Conservation (phyloP, 2,113 vertebrate genomes). For the Bufo bufo region DNA sequence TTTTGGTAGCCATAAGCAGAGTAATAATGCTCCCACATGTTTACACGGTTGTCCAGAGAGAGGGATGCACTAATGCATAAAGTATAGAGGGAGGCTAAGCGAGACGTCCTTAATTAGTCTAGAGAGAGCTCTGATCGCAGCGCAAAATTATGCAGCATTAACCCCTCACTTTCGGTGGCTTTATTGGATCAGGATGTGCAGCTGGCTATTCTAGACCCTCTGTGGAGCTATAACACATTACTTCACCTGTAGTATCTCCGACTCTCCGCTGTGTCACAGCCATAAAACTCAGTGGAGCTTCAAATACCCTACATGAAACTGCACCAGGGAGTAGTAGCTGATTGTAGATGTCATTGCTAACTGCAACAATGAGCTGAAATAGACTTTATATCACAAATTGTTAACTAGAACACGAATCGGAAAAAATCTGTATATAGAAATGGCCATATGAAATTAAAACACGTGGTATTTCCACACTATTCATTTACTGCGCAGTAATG, state of each 20-base stretch:
- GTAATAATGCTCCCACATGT: not conserved
- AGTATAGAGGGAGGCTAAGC: conserved; percentile 16
- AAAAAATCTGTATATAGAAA: not conserved
- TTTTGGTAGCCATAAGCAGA: not conserved
- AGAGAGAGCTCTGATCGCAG: conserved; percentile 14
- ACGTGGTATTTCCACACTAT: not conserved
- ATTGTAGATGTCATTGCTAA: conserved; percentile 14
- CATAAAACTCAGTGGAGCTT: conserved; percentile 12
- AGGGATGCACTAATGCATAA: conserved; percentile 37
- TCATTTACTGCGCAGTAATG: no score
- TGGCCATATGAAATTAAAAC: not conserved
- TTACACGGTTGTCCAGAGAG: conserved; percentile 22
- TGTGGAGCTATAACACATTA: not conserved
- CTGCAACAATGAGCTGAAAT: not conserved
- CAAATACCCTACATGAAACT: not conserved
- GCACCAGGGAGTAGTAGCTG: not conserved
- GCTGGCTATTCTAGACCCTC: not conserved
- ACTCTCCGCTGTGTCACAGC: not conserved
- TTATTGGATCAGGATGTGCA: not conserved
- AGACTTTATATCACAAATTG: not conserved
- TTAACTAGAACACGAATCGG: not conserved
- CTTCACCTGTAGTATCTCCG: not conserved
- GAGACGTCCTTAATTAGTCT: conserved; percentile 41
- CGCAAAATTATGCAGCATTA: conserved; percentile 3
- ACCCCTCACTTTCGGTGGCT: not conserved